phyloP scores from a whole-genome alignment of 2,113 vertebrate genomes.

The Anarhynchus alexandrinus region DNA sequence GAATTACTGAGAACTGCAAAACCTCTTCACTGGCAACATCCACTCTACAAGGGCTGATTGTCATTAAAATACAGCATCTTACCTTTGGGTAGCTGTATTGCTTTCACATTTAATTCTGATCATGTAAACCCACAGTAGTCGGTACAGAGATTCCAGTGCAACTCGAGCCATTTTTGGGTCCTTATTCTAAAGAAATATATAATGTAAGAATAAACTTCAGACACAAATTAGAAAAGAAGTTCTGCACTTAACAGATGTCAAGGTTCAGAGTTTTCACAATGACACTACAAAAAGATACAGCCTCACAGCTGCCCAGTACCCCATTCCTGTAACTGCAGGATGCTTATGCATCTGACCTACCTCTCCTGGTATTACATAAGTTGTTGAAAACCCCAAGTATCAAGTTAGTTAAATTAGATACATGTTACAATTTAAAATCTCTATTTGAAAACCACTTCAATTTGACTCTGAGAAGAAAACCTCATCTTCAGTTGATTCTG shows the following conservation, averaged over 20 bases:
- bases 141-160: conserved; percentile 95
- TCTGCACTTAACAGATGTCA: background rate
- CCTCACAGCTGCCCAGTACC: background rate
- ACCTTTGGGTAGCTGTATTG: conserved; percentile 98
- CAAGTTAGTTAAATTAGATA: background rate
- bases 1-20: background rate
- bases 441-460: background rate
- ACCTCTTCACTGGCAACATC: background rate
- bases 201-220: background rate
- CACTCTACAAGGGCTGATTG: background rate
- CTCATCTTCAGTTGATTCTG: background rate
- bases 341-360: background rate
- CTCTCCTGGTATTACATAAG: background rate
- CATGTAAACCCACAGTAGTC: conserved; percentile 99
- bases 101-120: conserved; percentile 99
- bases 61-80: conserved; percentile 29
- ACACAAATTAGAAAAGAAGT: background rate
- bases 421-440: background rate
- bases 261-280: background rate
- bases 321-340: background rate
- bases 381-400: background rate
- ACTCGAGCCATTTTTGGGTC: conserved; percentile 99
- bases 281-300: background rate
- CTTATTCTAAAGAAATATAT: conserved; percentile 84
- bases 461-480: background rate